Evolutionary conservation across 2,113 vertebrate genomes (phyloP), one percentile per base, ranked within the genome.

Genomic region (Tursiops truncatus): DNA sequence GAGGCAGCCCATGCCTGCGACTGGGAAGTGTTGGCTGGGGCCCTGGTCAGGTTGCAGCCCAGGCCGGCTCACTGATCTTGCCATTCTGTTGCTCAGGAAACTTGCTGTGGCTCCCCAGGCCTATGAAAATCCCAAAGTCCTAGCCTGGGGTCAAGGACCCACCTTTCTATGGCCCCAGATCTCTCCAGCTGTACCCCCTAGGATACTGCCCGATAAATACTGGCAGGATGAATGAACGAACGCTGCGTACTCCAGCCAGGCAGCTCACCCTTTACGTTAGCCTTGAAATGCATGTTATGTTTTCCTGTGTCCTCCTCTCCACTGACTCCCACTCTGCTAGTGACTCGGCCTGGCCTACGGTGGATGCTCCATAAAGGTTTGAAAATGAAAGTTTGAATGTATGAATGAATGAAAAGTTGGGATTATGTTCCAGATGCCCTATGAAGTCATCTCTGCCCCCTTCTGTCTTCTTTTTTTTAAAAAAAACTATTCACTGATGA

Each of bases 151-250:
- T 33, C 5, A 8, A 53, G 15, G 26, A 31, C 3, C 5, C 11
- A 20, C 21, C 14, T 86, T 80, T 53, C 15, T 38, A 5, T 23
- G 68, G 63, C 47, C 50, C 33, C 13, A 80, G 62, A 28, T 36
- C 79, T 89, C 65, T 89, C 92, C 23, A 89, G 41, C 70, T 47
- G 11, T 60, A 33, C 47, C 56, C 44, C 8, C 44, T 38, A 36
- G 36, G 56, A 18, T 1, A 63, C 25, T 0, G 0, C n/a, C 33
- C 2, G 1, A 26, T 21, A 25, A 68, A 15, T 41, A 63, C 0
- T 15, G 62, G 68, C n/a, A 31, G 81, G 33, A 47, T 36, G 28
- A 47, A 58, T 10, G 44, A 73, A 60, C 8, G 12, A 50, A 62
- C 8, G 8, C 38, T 3, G 1, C 4, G 0, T 17, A 21, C 21